These are phyloP conservation scores for Leptestheria dahalacensis DNA, from an alignment of 1,140 invertebrate genomes.

Conservation along the genomic window DNA sequence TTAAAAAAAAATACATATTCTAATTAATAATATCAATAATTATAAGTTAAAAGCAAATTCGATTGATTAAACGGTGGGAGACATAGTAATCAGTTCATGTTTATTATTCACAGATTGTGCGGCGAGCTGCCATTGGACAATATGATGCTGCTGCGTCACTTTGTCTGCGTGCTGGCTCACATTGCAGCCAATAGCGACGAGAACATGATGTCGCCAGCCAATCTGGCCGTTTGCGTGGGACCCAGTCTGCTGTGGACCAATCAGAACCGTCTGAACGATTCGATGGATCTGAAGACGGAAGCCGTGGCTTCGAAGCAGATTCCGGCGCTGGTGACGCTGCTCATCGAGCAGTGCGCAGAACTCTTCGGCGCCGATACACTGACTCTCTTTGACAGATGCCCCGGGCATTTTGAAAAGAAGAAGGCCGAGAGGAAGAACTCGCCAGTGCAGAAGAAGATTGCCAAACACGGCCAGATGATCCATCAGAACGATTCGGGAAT, in stretches of 20 bases:
- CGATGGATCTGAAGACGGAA: constrained; percentile 21
- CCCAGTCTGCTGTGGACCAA: constrained; percentile 61
- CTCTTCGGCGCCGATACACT: constrained; percentile 53
- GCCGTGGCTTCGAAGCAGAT: constrained; percentile 27
- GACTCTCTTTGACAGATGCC: constrained; percentile 26
- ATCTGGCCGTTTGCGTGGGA: constrained; percentile 72
- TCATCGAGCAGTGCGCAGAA: constrained; percentile 59
- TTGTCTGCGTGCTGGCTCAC: constrained; percentile 65
- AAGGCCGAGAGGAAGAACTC: constrained; percentile 1
- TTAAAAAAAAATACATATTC: not conserved
- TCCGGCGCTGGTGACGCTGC: constrained; percentile 55
- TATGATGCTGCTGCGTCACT: constrained; percentile 53
- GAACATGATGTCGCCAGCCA: constrained; percentile 73
- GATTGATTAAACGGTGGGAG: no score
- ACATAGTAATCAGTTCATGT: not conserved
- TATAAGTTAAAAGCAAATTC: not conserved
- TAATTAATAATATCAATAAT: not conserved
- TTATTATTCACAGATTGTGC: constrained; percentile 33
- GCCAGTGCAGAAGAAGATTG: constrained; percentile 12
- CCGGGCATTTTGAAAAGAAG: constrained; percentile 41
- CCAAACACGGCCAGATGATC: constrained; percentile 5
- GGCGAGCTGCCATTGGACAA: constrained; percentile 52
- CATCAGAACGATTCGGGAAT: constrained; percentile 56
- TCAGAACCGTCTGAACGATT: constrained; percentile 15
- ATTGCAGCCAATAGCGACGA: constrained; percentile 56